Percentiles rank a stretch among this genome's conserved stretches.
These are phyloP conservation scores for Otolemur garnettii DNA, from an alignment of 2,113 vertebrate species.

Conservation along the genomic window DNA sequence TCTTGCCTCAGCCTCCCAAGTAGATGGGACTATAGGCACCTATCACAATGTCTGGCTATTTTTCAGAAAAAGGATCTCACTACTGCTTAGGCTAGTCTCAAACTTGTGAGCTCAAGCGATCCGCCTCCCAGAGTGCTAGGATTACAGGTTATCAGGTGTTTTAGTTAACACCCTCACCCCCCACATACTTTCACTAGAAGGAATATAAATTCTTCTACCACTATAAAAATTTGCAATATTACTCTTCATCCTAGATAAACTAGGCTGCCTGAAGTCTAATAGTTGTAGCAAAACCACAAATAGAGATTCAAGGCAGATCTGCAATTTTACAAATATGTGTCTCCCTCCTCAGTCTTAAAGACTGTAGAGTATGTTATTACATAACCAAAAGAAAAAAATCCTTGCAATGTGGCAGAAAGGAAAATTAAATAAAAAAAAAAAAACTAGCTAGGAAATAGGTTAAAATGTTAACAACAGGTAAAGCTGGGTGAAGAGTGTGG, in stretches of 20 bases:
- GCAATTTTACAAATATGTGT: not conserved
- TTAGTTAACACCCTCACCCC: not conserved
- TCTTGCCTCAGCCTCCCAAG: no score
- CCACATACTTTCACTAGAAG: not conserved
- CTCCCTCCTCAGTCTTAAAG: not conserved
- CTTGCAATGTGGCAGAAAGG: not conserved
- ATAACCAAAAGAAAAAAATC: not conserved
- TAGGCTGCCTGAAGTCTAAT: constrained; percentile 5
- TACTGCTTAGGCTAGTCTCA: no score
- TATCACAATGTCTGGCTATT: no score
- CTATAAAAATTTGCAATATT: not conserved
- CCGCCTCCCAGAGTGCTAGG: no score
- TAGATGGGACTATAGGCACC: no score
- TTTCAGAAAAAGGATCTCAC: no score
- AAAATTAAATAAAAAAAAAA: not conserved
- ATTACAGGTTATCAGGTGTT: not conserved
- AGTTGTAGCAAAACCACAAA: not conserved
- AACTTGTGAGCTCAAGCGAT: no score
- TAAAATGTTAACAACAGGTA: no score
- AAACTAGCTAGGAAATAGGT: no score
- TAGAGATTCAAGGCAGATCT: not conserved
- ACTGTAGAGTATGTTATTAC: not conserved
- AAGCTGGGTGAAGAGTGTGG: no score
- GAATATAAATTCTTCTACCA: constrained; percentile 19
- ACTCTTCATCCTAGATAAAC: not conserved